These are phyloP conservation scores for Puffinus mauretanicus DNA, from an alignment of 2,113 vertebrate species.

Conservation along the genomic window DNA sequence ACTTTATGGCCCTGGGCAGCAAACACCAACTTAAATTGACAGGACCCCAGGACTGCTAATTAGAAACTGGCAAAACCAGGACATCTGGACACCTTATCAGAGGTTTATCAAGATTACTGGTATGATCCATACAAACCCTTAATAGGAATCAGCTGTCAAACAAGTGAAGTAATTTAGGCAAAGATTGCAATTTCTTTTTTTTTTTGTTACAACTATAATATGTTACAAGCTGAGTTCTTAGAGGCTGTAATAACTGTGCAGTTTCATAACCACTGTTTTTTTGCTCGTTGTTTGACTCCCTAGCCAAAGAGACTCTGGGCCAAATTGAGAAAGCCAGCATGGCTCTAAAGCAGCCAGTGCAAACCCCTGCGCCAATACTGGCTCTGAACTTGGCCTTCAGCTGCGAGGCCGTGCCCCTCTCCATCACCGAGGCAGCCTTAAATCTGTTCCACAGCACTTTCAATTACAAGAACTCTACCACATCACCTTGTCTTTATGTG, in stretches of 20 bases:
- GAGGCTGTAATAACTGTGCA: neutral
- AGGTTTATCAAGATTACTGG: conserved; percentile 73
- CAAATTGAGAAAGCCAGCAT: neutral
- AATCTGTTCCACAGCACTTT: neutral
- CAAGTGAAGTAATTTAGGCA: conserved; percentile 52
- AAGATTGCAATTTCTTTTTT: neutral
- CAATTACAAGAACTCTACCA: neutral
- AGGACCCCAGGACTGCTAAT: conserved; percentile 68
- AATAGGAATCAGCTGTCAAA: conserved; percentile 73
- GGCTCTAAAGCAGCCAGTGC: neutral
- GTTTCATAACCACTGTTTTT: neutral
- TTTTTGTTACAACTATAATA: neutral
- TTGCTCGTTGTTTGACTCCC: neutral
- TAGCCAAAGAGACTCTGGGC: neutral
- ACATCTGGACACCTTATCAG: conserved; percentile 79
- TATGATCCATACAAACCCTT: conserved; percentile 70
- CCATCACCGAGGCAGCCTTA: neutral
- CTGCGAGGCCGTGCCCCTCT: neutral
- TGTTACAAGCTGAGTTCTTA: conserved; percentile 27
- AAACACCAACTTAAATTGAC: conserved; percentile 69
- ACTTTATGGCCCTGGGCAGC: conserved; percentile 66
- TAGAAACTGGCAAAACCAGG: conserved; percentile 67
- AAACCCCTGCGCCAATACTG: neutral
- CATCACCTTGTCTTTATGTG: neutral
- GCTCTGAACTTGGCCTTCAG: neutral